Evolutionary conservation across 2,888 invertebrate species (phyloP), one percentile per base, ranked within the genome.

Genomic region (Deilephila elpenor): DNA sequence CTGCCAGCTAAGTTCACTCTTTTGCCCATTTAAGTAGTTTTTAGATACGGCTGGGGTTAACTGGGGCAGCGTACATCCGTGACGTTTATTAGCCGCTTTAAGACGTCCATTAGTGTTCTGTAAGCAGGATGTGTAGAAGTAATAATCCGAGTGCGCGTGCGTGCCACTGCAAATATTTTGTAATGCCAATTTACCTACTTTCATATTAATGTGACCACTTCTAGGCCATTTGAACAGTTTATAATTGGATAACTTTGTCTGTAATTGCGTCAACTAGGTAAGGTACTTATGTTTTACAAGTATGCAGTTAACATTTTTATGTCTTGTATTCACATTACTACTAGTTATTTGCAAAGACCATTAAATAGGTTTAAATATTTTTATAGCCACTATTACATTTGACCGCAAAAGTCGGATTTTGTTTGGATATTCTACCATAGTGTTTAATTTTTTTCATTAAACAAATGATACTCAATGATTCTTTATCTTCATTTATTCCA

Each of bases 1-100:
- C 88, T 93, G 89, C 93, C 91, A 88, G 89, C 83, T 83, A 84
- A 82, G 79, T 79, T 78, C 81, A 84, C 84, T 84, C 81, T 78
- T 80, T 85, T 88, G 86, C 85, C 88, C 88, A 89, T 88, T 87
- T 89, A 84, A 82, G 87, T 89, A 84, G 83, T 88, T 89, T 90
- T 88, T 88, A 84, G 79, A 84, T 85, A 84, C 83, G 81, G 71
- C 78, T 81, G 79, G 83, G 84, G 84, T 84, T 84, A 88, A 87
- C 86, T 89, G 84, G 89, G 86, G 71, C 71, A 51, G 67, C 20
- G 25, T 51, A 86, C 88, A 88, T 75, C 79, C 82, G 83, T 86
- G 85, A 86, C 85, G 85, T 86, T 86, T 84, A 80, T 79, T 79
- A 79, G 84, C 86, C 86, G 79, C 86, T 85, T 83, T 81, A 83